Percentiles rank a stretch among this genome's conserved stretches.
These are phyloP conservation scores for Troilus luridus DNA, from an alignment of 2,888 invertebrate genomes.

Conservation along the genomic window DNA sequence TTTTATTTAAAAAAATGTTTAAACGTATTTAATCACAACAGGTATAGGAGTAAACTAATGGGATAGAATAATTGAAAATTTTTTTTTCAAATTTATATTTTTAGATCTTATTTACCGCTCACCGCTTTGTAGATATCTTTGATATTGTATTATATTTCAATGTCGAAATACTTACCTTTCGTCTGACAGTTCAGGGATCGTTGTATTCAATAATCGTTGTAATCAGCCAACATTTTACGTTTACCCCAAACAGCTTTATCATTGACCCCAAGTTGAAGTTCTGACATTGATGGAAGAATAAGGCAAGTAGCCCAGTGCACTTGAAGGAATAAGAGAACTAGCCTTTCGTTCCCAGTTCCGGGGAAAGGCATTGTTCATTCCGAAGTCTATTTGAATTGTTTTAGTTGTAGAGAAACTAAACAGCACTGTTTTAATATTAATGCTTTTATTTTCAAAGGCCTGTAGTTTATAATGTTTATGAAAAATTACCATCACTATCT, in stretches of 20 bases:
- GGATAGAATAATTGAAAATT: too few relatives aligned
- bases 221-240: background rate
- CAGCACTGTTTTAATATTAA: too few relatives aligned
- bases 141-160: background rate
- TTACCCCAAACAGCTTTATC: background rate
- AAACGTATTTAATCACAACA: too few relatives aligned
- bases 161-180: background rate
- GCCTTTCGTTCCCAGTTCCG: background rate
- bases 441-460: too few relatives aligned
- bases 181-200: background rate
- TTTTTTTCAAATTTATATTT: too few relatives aligned
- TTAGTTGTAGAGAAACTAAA: too few relatives aligned
- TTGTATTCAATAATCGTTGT: background rate
- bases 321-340: slow-evolving; percentile 12
- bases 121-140: background rate
- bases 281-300: background rate
- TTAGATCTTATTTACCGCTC: background rate
- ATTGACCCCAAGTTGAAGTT: background rate
- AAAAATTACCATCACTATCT: too few relatives aligned
- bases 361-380: slow-evolving; percentile 2
- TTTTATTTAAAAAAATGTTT: too few relatives aligned
- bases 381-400: background rate
- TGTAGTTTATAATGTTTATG: too few relatives aligned
- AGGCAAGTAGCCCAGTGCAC: background rate
- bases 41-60: too few relatives aligned